phyloP scores from a whole-genome alignment of 2,888 invertebrate genomes.

The Pachycephus smyrnensis region DNA sequence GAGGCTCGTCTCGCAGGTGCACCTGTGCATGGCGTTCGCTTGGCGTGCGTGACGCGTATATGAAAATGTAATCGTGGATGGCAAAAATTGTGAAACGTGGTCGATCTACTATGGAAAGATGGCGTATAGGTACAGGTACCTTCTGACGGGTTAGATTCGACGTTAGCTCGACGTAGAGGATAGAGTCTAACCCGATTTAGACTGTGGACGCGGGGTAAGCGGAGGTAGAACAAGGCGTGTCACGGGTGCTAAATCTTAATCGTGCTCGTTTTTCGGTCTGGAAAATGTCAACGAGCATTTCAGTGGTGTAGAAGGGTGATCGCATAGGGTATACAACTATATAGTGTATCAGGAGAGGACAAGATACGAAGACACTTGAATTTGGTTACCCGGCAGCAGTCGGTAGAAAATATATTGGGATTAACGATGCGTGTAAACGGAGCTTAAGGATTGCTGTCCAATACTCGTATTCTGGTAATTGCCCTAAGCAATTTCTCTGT shows the following conservation, averaged over 20 bases:
- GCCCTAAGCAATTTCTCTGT: no score
- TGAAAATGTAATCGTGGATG: background rate
- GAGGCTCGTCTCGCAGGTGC: slow-evolving; percentile 15
- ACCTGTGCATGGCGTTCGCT: background rate
- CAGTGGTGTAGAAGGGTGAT: background rate
- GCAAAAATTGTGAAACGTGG: background rate
- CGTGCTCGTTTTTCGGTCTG: background rate
- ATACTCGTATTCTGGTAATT: background rate
- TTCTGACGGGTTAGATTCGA: background rate
- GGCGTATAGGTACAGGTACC: background rate
- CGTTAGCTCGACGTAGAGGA: background rate
- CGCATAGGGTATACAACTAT: background rate
- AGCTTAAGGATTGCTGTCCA: slow-evolving; percentile 3
- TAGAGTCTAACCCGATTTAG: background rate
- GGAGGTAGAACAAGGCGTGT: background rate
- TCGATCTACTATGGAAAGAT: background rate
- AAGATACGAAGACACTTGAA: background rate
- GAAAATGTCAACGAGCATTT: background rate
- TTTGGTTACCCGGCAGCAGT: slow-evolving; percentile 1
- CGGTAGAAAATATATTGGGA: slow-evolving; percentile 31
- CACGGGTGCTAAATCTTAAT: background rate
- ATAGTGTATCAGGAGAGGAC: background rate
- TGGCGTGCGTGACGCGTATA: background rate
- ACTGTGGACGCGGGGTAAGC: background rate
- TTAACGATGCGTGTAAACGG: slow-evolving; percentile 47